phyloP scores from a whole-genome alignment of 53 echinoderm and acorn worm genomes.

The Apostichopus leukothele region DNA sequence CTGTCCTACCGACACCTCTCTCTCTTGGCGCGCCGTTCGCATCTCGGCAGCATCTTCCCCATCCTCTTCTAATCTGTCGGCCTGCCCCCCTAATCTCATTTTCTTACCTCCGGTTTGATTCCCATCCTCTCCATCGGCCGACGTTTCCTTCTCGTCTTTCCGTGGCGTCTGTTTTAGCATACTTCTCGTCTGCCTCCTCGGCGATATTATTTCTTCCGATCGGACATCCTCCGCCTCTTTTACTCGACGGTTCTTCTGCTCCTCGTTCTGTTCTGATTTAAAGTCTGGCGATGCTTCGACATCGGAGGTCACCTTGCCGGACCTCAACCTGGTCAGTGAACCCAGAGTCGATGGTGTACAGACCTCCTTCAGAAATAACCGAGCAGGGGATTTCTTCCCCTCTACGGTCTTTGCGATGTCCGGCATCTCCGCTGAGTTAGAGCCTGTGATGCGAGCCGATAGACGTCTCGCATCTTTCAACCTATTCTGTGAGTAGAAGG shows the following conservation, averaged over 20 bases:
- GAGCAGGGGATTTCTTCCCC: slow-evolving; percentile 30
- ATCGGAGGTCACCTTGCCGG: background rate
- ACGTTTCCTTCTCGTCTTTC: background rate
- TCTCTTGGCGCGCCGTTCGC: background rate
- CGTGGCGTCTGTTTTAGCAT: background rate
- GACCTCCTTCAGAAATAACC: slow-evolving; percentile 33
- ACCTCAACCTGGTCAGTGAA: slow-evolving; percentile 20
- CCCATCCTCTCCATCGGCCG: background rate
- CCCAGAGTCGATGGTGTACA: slow-evolving; percentile 40
- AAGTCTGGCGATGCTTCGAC: slow-evolving; percentile 15
- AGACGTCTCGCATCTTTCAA: slow-evolving; percentile 19
- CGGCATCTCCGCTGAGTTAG: background rate
- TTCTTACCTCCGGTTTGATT: background rate
- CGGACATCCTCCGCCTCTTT: background rate
- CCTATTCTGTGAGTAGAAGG: slow-evolving; percentile 37
- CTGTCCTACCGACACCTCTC: background rate
- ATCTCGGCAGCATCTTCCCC: background rate
- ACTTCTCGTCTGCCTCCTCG: background rate
- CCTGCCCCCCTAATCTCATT: background rate
- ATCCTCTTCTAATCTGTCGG: background rate
- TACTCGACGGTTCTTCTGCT: background rate
- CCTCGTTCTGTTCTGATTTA: background rate
- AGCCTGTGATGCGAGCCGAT: slow-evolving; percentile 38
- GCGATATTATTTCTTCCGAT: background rate
- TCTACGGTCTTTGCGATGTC: slow-evolving; percentile 23